A percentile compares a stretch with the other conserved stretches of the same genome.
phyloP scores from a whole-genome alignment of 1,140 invertebrate genomes.

The Trinorchestia longiramus region DNA sequence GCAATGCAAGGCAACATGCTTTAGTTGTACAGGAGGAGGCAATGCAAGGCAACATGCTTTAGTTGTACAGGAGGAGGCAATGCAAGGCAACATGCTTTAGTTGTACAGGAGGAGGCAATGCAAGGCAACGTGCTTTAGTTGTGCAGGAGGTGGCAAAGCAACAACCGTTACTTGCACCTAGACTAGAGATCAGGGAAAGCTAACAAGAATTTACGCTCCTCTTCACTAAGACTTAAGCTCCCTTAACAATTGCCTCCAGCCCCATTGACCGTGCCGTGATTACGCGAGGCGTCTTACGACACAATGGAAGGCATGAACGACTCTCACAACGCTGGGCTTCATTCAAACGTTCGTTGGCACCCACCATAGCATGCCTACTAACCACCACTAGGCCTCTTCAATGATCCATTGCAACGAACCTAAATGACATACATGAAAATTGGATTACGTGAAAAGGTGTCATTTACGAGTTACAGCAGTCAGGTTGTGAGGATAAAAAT shows the following conservation, averaged over 20 bases:
- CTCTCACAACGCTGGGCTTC: background rate
- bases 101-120: too few species aligned
- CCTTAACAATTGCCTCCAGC: slow-evolving; percentile 6
- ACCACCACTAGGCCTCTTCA: background rate
- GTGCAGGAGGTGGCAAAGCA: too few species aligned
- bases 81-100: background rate
- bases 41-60: background rate
- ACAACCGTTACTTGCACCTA: background rate
- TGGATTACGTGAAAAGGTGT: background rate
- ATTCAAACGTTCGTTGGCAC: background rate
- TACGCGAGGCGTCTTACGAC: background rate
- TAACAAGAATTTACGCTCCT: background rate
- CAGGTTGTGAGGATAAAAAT: background rate
- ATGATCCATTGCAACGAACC: background rate
- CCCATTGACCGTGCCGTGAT: background rate
- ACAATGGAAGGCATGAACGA: background rate
- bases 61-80: background rate
- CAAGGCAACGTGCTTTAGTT: too few species aligned
- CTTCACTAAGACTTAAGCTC: slow-evolving; percentile 13
- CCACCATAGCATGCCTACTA: background rate
- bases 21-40: background rate
- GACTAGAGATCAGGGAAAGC: background rate
- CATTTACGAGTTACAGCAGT: background rate
- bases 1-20: background rate
- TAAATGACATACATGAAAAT: background rate